A percentile compares a stretch with the other conserved stretches of the same genome.
These are phyloP conservation scores for Trichogramma evanescens DNA, from an alignment of 2,888 invertebrate species.

Conservation along the genomic window DNA sequence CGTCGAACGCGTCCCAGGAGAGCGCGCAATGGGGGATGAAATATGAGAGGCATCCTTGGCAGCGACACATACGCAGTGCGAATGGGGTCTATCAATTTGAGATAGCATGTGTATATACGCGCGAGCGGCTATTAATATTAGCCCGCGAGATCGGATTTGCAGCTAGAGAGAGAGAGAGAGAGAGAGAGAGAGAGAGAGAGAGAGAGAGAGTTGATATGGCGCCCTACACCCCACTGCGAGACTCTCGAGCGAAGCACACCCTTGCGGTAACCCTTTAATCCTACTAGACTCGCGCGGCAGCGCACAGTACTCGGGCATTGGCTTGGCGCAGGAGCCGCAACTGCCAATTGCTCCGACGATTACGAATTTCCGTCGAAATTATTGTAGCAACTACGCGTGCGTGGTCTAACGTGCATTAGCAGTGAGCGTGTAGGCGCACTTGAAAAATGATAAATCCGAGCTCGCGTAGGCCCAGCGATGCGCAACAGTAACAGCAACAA, in stretches of 20 bases:
- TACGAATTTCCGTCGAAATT: too few species aligned
- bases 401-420: too few species aligned
- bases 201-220: neutral
- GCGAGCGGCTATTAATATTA: constrained; percentile 39
- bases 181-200: neutral
- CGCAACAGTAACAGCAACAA: too few species aligned
- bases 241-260: constrained; percentile 27
- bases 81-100: constrained; percentile 41
- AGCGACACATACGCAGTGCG: constrained; percentile 1
- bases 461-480: too few species aligned
- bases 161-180: neutral
- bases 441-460: too few species aligned
- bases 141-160: constrained; percentile 38
- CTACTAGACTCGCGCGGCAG: constrained; percentile 1
- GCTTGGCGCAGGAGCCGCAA: neutral
- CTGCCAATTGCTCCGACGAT: too few species aligned
- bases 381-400: too few species aligned
- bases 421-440: too few species aligned
- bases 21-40: constrained; percentile 36
- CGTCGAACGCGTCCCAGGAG: constrained; percentile 28
- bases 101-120: constrained; percentile 17
- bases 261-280: constrained; percentile 34
- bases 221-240: neutral
- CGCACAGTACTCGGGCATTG: neutral
- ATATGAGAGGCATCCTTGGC: constrained; percentile 34